Conservation (phyloP, 1,140 invertebrate species). For the Zeugodacus cucurbitae region DNA sequence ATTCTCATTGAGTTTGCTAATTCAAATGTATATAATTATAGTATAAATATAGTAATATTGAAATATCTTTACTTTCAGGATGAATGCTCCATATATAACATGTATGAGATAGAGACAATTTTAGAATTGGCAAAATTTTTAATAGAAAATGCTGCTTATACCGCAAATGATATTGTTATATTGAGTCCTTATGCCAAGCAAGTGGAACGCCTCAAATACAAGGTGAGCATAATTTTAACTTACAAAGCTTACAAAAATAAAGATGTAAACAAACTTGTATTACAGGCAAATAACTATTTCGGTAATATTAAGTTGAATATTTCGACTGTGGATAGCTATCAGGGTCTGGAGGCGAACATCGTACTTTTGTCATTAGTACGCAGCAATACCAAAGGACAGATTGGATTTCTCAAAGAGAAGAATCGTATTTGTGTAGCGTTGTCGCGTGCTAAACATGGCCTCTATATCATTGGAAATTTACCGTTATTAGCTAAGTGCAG, state of each 20-base stretch:
- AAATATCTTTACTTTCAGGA: neutral
- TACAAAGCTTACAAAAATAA: neutral
- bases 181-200: constrained; percentile 76
- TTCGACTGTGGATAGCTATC: constrained; percentile 83
- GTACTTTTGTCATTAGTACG: constrained; percentile 85
- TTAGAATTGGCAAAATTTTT: constrained; percentile 72
- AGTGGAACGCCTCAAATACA: constrained; percentile 51
- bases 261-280: neutral
- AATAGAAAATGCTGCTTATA: constrained; percentile 70
- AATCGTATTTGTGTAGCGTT: constrained; percentile 88
- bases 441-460: constrained; percentile 80
- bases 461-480: constrained; percentile 77
- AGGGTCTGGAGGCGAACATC: constrained; percentile 88
- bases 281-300: neutral
- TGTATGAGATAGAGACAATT: constrained; percentile 71
- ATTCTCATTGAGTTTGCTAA: too few relatives aligned
- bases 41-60: neutral
- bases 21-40: neutral
- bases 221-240: neutral
- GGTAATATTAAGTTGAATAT: constrained; percentile 69
- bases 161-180: constrained; percentile 73
- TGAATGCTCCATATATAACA: constrained; percentile 70
- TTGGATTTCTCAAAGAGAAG: constrained; percentile 80
- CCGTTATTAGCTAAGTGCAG: constrained; percentile 68
- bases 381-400: constrained; percentile 74